Base-by-base conservation (phyloP, 2,797 vertebrate genomes). In the Etheostoma perlongum region DNA sequence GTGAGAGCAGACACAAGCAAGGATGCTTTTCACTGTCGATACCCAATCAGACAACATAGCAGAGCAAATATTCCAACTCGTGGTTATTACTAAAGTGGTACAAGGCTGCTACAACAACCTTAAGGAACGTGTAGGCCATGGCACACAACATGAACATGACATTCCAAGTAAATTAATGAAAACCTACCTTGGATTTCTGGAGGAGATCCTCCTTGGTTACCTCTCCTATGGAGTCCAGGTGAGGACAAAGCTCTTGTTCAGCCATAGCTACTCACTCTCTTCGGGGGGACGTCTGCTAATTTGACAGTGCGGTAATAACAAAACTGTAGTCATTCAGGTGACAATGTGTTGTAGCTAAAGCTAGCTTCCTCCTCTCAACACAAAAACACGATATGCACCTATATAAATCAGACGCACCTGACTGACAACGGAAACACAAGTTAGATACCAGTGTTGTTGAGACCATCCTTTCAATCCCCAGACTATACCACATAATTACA, bases 131-230 rank as follows among this genome's bases (percentile, higher is more conserved):
- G 46, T 13, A 19, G 40, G n/a, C 27, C 52, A 23, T 30, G n/a
- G 23, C 46, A 67, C 36, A 40, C 23, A 67, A 70, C 30, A 30
- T 62, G 52, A 23, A 59, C 21, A 27, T 69, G 30, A 77, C 54
- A 79, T 57, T 21, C 3, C 42, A 40, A 47, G 65, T 42, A 25
- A 55, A 81, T 51, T 2, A 58, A 66, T 62, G 18, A 72, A 82
- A 74, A 71, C 88, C 58, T 73, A 98, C 98, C 97, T 99, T 98
- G 64, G 98, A 97, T 94, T 99, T 99, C 69, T 96, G 95, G 51
- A 99, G 93, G 72, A 99, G 93, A 76, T 99, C 97, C 46, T 99
- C 97, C 81, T 97, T 99, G 83, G 98, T 99, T 69, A 99, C 95
- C 90, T 99, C 98, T 79, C 98, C 98, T 84, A 99, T 95, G 54